Percentiles rank a stretch among this genome's conserved stretches.
phyloP scores from a whole-genome alignment of 2,797 vertebrate species.

The Lutjanus campechanus region DNA sequence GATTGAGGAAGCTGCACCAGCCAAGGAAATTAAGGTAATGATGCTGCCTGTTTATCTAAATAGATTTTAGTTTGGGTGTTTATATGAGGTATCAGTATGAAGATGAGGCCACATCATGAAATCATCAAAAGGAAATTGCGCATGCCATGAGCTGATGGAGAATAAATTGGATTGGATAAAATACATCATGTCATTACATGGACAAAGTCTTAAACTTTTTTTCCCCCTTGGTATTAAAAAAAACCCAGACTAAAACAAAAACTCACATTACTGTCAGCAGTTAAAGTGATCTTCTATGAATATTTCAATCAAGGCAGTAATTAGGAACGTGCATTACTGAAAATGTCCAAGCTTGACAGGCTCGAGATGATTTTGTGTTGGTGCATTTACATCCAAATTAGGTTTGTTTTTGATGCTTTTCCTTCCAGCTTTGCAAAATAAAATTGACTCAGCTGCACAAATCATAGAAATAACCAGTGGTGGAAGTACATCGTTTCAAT shows the following conservation, averaged over 20 bases:
- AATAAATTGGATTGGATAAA: constrained; percentile 62
- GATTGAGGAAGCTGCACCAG: constrained; percentile 85
- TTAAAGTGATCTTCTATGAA: constrained; percentile 33
- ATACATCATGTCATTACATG: constrained; percentile 38
- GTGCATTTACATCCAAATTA: constrained; percentile 37
- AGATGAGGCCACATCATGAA: constrained; percentile 51
- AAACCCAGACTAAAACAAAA: constrained; percentile 24
- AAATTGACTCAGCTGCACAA: background rate
- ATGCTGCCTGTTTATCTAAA: constrained; percentile 71
- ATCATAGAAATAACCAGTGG: background rate
- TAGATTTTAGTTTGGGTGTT: constrained; percentile 41
- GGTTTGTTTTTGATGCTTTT: constrained; percentile 6
- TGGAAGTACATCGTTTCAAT: too few species aligned
- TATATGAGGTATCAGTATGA: constrained; percentile 34
- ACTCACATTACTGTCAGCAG: constrained; percentile 22
- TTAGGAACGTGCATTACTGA: background rate
- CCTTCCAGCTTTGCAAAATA: background rate
- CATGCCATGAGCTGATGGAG: constrained; percentile 39
- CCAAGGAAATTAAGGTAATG: constrained; percentile 94
- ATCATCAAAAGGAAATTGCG: constrained; percentile 57
- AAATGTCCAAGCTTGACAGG: constrained; percentile 15
- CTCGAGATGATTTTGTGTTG: constrained; percentile 7
- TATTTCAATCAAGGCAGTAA: constrained; percentile 46
- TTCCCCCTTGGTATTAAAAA: constrained; percentile 22
- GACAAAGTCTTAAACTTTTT: constrained; percentile 30